phyloP scores from a whole-genome alignment of 2,113 vertebrate genomes.

The Perca fluviatilis region DNA sequence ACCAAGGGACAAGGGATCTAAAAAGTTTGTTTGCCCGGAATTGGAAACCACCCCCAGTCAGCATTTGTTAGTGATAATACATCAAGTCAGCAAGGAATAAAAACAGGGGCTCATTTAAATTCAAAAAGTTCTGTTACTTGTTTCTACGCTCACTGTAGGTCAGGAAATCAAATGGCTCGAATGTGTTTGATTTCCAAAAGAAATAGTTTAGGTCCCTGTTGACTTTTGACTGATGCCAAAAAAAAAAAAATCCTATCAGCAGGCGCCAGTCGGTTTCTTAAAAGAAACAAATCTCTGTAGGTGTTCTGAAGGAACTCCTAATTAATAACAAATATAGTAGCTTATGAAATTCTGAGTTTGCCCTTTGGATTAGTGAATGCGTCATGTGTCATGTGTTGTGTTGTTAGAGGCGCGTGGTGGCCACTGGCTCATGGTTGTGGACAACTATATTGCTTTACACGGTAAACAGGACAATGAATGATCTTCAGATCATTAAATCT shows the following conservation, averaged over 20 bases:
- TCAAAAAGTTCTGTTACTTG: constrained; percentile 38
- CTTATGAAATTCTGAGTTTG: constrained; percentile 46
- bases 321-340: constrained; percentile 58
- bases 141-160: constrained; percentile 44
- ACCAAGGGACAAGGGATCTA: constrained; percentile 31
- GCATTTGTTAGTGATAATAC: constrained; percentile 38
- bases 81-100: constrained; percentile 42
- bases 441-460: too few species aligned
- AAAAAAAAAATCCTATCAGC: constrained; percentile 25
- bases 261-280: constrained; percentile 30
- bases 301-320: constrained; percentile 35
- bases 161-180: constrained; percentile 47
- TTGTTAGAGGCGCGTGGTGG: too few species aligned
- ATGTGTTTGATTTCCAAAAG: constrained; percentile 50
- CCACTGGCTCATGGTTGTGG: too few species aligned
- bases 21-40: constrained; percentile 22
- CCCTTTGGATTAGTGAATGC: constrained; percentile 46
- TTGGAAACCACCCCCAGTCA: constrained; percentile 35
- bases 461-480: constrained; percentile 75
- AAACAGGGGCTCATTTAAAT: constrained; percentile 56
- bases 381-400: not conserved
- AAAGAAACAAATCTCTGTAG: constrained; percentile 29
- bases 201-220: constrained; percentile 59
- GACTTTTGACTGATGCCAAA: constrained; percentile 36
- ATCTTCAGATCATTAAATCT: too few species aligned